phyloP scores from a whole-genome alignment of 2,888 invertebrate genomes.

The Cabera pusaria region DNA sequence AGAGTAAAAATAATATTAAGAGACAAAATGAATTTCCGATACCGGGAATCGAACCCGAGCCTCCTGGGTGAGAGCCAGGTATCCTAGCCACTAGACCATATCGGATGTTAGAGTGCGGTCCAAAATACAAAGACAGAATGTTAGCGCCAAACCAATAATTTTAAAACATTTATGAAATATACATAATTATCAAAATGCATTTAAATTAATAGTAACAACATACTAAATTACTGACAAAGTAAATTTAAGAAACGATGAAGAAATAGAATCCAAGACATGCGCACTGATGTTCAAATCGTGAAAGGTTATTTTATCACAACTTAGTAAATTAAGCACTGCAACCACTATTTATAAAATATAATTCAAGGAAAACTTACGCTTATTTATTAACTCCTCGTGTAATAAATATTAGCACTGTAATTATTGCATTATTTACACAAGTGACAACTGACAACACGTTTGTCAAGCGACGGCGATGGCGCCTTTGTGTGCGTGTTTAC shows the following conservation, averaged over 20 bases:
- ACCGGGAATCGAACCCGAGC: slow-evolving; percentile 83
- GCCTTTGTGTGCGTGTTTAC: slow-evolving; percentile 59
- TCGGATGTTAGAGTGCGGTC: slow-evolving; percentile 39
- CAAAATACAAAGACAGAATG: slow-evolving; percentile 10
- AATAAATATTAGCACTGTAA: slow-evolving; percentile 44
- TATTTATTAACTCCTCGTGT: slow-evolving; percentile 36
- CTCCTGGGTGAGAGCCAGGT: slow-evolving; percentile 87
- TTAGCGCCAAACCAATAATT: neutral
- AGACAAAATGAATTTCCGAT: slow-evolving; percentile 66
- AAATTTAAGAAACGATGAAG: too few species aligned
- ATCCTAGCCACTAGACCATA: slow-evolving; percentile 87
- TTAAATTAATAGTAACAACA: too few species aligned
- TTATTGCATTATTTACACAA: slow-evolving; percentile 54
- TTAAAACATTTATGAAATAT: too few species aligned
- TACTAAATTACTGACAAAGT: too few species aligned
- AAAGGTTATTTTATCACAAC: slow-evolving; percentile 37
- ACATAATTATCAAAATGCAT: too few species aligned
- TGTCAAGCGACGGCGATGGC: slow-evolving; percentile 50
- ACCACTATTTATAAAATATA: slow-evolving; percentile 11
- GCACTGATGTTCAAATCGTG: slow-evolving; percentile 31
- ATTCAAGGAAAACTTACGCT: slow-evolving; percentile 52
- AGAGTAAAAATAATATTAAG: slow-evolving; percentile 31
- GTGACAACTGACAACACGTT: slow-evolving; percentile 53
- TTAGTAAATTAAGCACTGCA: slow-evolving; percentile 18
- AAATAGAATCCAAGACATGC: slow-evolving; percentile 37